Base-by-base conservation (phyloP, 2,888 invertebrate species). In the Agrochola lota region DNA sequence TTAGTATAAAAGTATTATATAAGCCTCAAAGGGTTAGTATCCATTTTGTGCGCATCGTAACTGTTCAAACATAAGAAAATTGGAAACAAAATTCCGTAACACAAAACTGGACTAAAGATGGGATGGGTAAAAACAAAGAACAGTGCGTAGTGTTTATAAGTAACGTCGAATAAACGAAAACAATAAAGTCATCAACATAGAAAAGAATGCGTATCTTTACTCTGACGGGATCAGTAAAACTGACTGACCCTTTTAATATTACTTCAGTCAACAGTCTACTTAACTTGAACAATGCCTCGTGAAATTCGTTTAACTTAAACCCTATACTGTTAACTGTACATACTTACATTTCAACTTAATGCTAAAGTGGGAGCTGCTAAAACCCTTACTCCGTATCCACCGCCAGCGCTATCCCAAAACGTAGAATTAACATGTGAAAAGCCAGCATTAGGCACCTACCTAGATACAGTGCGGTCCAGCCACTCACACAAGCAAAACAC, bases 341-440 rank as follows among this genome's bases (percentile, higher is more conserved):
- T 69, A 62, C 46, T 71, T 69, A 62, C 52, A 63, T 73, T 83
- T 71, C 20, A 66, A 69, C 43, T 77, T 23, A 77, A 80, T 59
- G 63, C 71, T 43, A 64, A 55, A 76, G 23, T 74, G 64, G 11
- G 40, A 68, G 35, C 71, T 74, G 74, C 12, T 74, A 40, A 64
- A 84, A 74, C 55, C 74, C 52, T 77, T 68, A 55, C 46, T 62
- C 35, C 57, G 71, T 71, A 71, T 74, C 70, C 60, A 74, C 68
- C 46, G 70, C 71, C 59, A 85, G 70, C 70, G 59, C 63, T 79
- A 80, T 79, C 64, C 74, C 75, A 84, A 77, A 84, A 78, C 71
- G 77, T 78, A 73, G 80, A 87, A 87, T 87, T 84, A 87, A 82
- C 85, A 87, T 85, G 76, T 87, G 84, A 87, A 85, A 86, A 82